Conservation (phyloP, 1,140 invertebrate species). For the Nephila pilipes region DNA sequence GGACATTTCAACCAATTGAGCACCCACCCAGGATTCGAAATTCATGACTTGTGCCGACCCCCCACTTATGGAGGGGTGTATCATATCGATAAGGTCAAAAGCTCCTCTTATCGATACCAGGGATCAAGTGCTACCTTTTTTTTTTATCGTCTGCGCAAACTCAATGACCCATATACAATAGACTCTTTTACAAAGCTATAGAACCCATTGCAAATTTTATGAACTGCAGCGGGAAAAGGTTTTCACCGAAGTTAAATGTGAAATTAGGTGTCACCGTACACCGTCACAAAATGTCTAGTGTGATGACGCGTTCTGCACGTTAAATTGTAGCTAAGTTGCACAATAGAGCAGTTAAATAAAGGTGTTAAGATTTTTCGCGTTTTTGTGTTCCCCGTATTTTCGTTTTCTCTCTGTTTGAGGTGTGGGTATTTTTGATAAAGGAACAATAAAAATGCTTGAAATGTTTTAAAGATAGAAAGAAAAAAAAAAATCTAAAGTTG, state of each 20-base stretch:
- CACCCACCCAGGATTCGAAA: not conserved
- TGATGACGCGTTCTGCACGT: not conserved
- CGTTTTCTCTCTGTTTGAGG: not conserved
- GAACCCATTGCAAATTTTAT: conserved; percentile 42
- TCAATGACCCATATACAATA: not conserved
- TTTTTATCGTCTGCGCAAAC: not conserved
- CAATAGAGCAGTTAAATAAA: not conserved
- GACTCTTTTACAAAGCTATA: not conserved
- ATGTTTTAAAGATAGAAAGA: not conserved
- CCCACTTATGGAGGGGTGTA: not conserved
- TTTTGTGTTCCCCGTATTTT: not conserved
- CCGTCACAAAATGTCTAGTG: not conserved
- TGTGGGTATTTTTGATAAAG: not conserved
- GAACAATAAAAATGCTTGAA: not conserved
- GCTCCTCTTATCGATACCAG: not conserved
- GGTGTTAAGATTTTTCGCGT: not conserved
- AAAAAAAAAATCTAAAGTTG: not conserved
- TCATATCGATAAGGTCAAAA: conserved; percentile 11
- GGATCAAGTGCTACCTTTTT: conserved; percentile 26
- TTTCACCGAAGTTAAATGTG: not conserved
- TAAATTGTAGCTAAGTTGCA: not conserved
- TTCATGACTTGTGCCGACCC: not conserved
- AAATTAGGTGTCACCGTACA: conserved; percentile 25
- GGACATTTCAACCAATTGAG: not conserved
- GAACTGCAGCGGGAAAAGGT: not conserved